Base-by-base conservation (phyloP, 2,888 invertebrate species). In the Amphimallon solstitiale region DNA sequence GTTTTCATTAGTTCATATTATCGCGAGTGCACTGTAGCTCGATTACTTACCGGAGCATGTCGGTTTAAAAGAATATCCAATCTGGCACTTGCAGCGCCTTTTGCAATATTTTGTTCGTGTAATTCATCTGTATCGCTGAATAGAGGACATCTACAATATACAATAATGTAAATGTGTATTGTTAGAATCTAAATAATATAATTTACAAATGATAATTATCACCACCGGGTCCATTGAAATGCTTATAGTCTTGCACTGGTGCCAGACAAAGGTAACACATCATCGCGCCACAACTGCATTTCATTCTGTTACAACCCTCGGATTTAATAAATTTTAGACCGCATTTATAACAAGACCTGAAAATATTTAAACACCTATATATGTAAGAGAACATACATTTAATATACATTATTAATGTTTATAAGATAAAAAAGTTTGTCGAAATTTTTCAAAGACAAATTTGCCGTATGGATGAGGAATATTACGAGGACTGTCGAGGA, bases 231-330 rank as follows among this genome's bases (percentile, higher is more conserved):
- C 83, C 81, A 67, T 81, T 78, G 68, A 88, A 89, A 78, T 89
- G 89, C 0, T 69, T 68, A 72, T 89, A 89, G 74, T 83, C 82
- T 1, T 76, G 79, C 9, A 87, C 82, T n/a, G 84, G 82, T 70
- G 83, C 68, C 23, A 84, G 80, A 72, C 88, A 88, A 4, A 87
- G 74, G 68, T 88, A 88, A 71, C 88, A 88, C 84, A 86, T 86
- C 9, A 69, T 70, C 2, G 85, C 84, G 0, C 87, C 87, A 74
- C 88, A 88, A 0, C 77, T 67, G 71, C 88, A 88, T 1, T 80
- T 83, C 82, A 88, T 87, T 72, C 85, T 85, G 71, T 88, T 87
- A 73, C 88, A 88, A 0, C 87, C 87, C 63, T 84, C 84, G 56
- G 81, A 82, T 74, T 87, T 87, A 68, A 85, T 82, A 70, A 85